A percentile compares a stretch with the other conserved stretches of the same genome.
These are phyloP conservation scores for Carapus acus DNA, from an alignment of 2,797 vertebrate species.

Conservation along the genomic window DNA sequence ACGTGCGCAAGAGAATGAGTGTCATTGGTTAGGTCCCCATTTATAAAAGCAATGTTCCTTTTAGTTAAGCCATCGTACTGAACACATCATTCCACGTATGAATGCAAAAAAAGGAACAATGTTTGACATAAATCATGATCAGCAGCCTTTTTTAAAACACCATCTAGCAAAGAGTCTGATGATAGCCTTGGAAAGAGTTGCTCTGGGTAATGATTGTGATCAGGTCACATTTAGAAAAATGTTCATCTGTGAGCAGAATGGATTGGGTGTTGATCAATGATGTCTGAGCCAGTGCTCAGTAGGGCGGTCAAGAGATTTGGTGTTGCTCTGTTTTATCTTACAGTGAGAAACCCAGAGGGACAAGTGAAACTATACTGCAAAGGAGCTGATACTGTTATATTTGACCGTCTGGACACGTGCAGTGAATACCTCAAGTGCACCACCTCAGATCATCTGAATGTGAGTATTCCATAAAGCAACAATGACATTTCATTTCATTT, in stretches of 20 bases:
- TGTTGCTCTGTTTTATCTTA: conserved; percentile 10
- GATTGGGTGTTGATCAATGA: too few species aligned
- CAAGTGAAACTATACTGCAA: conserved; percentile 87
- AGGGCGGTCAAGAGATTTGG: neutral
- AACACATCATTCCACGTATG: conserved; percentile 35
- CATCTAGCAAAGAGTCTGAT: too few species aligned
- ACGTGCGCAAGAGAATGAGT: conserved; percentile 91
- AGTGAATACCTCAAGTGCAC: conserved; percentile 71
- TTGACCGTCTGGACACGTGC: conserved; percentile 76
- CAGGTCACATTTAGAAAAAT: too few species aligned
- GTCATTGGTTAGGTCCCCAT: conserved; percentile 80
- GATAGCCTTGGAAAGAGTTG: too few species aligned
- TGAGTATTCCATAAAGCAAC: too few species aligned
- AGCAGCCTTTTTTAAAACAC: too few species aligned
- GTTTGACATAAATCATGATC: neutral
- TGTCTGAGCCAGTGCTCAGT: too few species aligned
- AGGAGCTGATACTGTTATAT: conserved; percentile 85
- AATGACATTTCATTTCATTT: neutral
- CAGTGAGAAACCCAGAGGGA: conserved; percentile 82
- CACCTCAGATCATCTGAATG: conserved; percentile 86
- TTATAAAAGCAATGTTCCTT: conserved; percentile 38
- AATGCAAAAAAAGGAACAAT: too few species aligned
- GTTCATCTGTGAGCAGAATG: too few species aligned
- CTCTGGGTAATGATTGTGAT: too few species aligned
- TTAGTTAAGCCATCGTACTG: neutral